Base-by-base conservation (phyloP, 35 echinoderm and acorn worm species). In the Lytechinus pictus region DNA sequence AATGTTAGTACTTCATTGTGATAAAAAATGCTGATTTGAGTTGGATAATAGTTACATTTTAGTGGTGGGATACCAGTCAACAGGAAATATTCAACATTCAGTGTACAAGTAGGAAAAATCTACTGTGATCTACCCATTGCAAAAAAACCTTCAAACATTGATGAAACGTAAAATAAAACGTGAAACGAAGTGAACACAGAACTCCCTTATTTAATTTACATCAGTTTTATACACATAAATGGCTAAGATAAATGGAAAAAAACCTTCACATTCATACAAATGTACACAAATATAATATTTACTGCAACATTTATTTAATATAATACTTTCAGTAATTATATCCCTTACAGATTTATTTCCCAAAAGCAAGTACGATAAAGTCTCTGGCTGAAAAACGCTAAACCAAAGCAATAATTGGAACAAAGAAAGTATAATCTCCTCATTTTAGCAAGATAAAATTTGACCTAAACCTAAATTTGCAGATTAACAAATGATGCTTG, bases 251-350 rank as follows among this genome's bases (percentile, higher is more conserved):
- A 90, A 12, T 52, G 88, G 88, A 52, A 90, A 90, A n/a, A 89
- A 89, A 54, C 16, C 19, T 24, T 79, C 66, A 90, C 88, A 90
- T 90, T 28, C 29, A 52, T 90, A 90, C 88, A 90, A 90, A 90
- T 90, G 88, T 90, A 90, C 88, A 90, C 88, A 29, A 3, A 52
- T 90, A 90, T 90, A 90, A 90, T 90, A 90, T 90, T 90, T 90
- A 90, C 88, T 90, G 88, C 88, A 90, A 90, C 29, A 79, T 79
- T 13, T 58, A 24, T 89, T 90, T 90, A 44, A 44, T 44, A 90
- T 90, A 90, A 90, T 90, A 90, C 88, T 90, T 90, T 90, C 88
- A 52, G 87, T 51, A 27, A 44, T 51, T 53, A 6, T n/a, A 79
- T 79, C 19, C 66, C 66, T 79, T 79, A n/a, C 8, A 79, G 6